Conservation (phyloP, 2,797 vertebrate species). For the Rachycentron canadum region DNA sequence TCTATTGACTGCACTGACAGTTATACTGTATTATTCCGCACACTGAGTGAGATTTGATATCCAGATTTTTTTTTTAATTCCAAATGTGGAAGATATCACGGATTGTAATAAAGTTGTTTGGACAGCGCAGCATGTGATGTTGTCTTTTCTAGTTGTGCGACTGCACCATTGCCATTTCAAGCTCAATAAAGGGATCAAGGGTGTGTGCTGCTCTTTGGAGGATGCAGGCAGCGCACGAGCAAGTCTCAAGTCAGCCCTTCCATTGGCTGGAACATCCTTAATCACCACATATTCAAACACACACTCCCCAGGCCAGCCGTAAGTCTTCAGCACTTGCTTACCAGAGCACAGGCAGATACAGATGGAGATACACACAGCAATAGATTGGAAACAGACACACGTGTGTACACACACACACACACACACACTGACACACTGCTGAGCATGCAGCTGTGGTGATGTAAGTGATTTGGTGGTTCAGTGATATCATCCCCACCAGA, state of each 20-base stretch:
- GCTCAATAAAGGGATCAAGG: not conserved
- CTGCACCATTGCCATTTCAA: slow-evolving; percentile 19
- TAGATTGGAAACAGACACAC: slow-evolving; percentile 71
- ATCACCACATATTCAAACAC: slow-evolving; percentile 64
- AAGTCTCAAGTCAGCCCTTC: slow-evolving; percentile 46
- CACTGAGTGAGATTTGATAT: slow-evolving; percentile 48
- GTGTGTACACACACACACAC: slow-evolving; percentile 17
- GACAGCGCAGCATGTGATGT: not conserved
- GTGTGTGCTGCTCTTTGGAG: slow-evolving; percentile 25
- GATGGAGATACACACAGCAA: slow-evolving; percentile 59
- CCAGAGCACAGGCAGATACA: slow-evolving; percentile 42
- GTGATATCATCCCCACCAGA: slow-evolving; percentile 85
- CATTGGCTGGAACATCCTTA: slow-evolving; percentile 53
- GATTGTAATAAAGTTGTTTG: slow-evolving; percentile 31
- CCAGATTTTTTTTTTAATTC: slow-evolving; percentile 16
- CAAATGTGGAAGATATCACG: slow-evolving; percentile 50
- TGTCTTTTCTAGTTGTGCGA: slow-evolving; percentile 11
- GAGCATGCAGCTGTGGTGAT: slow-evolving; percentile 86
- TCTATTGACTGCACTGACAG: slow-evolving; percentile 53
- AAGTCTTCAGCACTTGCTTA: slow-evolving; percentile 58
- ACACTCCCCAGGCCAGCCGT: slow-evolving; percentile 42
- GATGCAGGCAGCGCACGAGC: slow-evolving; percentile 18
- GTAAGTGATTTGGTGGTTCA: slow-evolving; percentile 84
- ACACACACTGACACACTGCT: slow-evolving; percentile 71
- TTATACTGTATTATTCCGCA: slow-evolving; percentile 39